phyloP scores from a whole-genome alignment of 1,140 invertebrate species.

The Bicyclus anynana region DNA sequence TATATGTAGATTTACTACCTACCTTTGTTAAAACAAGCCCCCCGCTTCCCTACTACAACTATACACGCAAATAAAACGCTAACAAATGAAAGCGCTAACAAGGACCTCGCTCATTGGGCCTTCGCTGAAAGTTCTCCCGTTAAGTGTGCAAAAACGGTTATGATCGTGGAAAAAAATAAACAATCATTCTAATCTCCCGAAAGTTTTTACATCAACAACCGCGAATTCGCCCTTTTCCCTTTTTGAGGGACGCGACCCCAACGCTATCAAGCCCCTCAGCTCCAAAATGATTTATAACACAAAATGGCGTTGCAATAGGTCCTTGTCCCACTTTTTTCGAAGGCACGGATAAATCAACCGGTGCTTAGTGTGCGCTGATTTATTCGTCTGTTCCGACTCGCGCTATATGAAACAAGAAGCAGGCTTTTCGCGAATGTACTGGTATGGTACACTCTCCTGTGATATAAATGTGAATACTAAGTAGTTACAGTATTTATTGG shows the following conservation, averaged over 20 bases:
- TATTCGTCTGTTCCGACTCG: slow-evolving; percentile 15
- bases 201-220: slow-evolving; percentile 18
- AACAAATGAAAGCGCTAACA: too few relatives aligned
- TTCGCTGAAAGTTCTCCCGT: background rate
- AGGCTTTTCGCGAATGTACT: background rate
- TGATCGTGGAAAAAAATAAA: slow-evolving; percentile 10
- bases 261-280: slow-evolving; percentile 16
- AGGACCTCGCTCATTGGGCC: too few relatives aligned
- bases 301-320: slow-evolving; percentile 25
- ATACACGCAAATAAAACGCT: too few relatives aligned
- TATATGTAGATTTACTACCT: too few relatives aligned
- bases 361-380: slow-evolving; percentile 22
- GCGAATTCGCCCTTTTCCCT: slow-evolving; percentile 13
- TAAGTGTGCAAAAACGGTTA: background rate
- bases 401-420: slow-evolving; percentile 9
- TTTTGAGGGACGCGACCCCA: slow-evolving; percentile 1
- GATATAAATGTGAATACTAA: background rate
- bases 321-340: slow-evolving; percentile 15
- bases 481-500: too few relatives aligned
- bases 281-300: slow-evolving; percentile 22
- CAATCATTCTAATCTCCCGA: slow-evolving; percentile 11
- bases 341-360: slow-evolving; percentile 20
- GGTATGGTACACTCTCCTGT: background rate
- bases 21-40: too few relatives aligned
- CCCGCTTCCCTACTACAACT: too few relatives aligned